Evolutionary conservation across 2,888 invertebrate genomes (phyloP), one percentile per base, ranked within the genome.

Genomic region (Thysanoteuthis rhombus): DNA sequence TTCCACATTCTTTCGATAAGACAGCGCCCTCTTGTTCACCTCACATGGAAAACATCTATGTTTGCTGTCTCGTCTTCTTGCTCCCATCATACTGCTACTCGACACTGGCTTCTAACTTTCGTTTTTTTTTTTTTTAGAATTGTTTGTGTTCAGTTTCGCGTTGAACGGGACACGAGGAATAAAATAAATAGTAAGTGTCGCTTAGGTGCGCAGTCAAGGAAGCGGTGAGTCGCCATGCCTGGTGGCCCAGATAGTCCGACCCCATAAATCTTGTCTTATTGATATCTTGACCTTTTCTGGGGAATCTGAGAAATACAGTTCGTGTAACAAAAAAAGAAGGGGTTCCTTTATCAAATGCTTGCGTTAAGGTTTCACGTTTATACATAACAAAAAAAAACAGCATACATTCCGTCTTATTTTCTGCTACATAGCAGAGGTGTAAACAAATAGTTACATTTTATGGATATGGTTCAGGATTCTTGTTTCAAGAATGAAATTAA

Each of bases 131-230:
- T 47, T 19, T 47, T 47, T 19, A 22, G 1, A 36, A 25, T 58
- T 58, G 8, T 75, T 75, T 16, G 75, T 75, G 19, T n/a, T n/a
- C 36, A n/a, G 10, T 10, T 36, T 16, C 32, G 16, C 36, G 75
- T n/a, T 75, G 4, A 12, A n/a, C n/a, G 36, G n/a, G 16, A 75
- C n/a, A 75, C 75, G 36, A 16, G 12, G 36, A 75, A 75, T 36
- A 75, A 75, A 75, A 75, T 75, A 75, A 75, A 75, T 75, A n/a
- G 75, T 75, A 75, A 75, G 75, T 75, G 75, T 75, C 75, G n/a
- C 75, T 75, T n/a, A 75, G n/a, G n/a, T n/a, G n/a, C n/a, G n/a
- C 12, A 75, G n/a, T 75, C n/a, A 75, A 75, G 75, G 36, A 36
- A 75, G 19, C n/a, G 36, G n/a, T n/a, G 75, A 75, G n/a, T 32